phyloP scores from a whole-genome alignment of 2,113 vertebrate genomes.

The Cinclus cinclus region DNA sequence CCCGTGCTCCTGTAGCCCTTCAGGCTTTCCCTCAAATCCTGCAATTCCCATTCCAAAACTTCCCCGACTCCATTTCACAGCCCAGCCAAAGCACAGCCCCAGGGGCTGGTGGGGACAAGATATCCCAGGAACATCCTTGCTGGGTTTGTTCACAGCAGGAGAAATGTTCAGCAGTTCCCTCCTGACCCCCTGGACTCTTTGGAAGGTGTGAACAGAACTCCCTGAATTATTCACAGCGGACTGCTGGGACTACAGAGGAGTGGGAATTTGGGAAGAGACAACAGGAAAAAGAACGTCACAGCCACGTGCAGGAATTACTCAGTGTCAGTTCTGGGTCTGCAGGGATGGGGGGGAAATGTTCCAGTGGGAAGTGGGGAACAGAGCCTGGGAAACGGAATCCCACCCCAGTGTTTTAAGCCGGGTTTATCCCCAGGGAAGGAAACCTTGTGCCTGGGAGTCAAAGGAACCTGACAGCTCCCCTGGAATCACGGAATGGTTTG shows the following conservation, averaged over 20 bases:
- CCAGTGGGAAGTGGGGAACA: neutral
- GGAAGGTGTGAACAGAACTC: neutral
- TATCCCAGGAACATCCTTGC: accelerated
- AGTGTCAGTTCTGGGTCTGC: accelerated
- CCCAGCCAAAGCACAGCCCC: neutral
- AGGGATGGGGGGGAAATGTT: neutral
- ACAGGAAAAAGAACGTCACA: accelerated
- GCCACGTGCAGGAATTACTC: accelerated
- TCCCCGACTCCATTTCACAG: neutral
- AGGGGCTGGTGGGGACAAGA: neutral
- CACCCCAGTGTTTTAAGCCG: accelerated
- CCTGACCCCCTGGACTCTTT: neutral
- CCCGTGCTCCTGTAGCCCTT: neutral
- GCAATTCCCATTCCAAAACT: neutral
- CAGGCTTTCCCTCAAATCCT: accelerated
- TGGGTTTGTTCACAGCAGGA: neutral
- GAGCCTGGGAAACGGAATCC: neutral
- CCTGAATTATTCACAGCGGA: too few relatives aligned
- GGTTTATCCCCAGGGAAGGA: accelerated
- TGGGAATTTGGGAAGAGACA: neutral
- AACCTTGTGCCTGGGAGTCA: neutral
- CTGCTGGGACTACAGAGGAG: neutral
- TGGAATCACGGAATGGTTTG: neutral
- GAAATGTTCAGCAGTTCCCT: accelerated
- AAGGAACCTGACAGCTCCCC: too few relatives aligned